Conservation (phyloP, 1,140 invertebrate genomes). For the Aphelenchoides besseyi region DNA sequence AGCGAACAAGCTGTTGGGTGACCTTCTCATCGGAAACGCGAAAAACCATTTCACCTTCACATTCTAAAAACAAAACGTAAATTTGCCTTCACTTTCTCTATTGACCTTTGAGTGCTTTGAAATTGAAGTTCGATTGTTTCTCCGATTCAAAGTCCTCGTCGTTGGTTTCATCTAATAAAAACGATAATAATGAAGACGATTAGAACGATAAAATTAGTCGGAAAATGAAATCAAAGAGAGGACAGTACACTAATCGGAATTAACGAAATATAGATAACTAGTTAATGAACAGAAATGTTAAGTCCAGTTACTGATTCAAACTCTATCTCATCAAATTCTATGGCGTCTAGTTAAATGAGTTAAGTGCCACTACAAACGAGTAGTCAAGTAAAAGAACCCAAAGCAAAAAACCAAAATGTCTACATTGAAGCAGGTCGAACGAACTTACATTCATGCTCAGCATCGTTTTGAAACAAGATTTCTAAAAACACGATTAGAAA, state of each 20-base stretch:
- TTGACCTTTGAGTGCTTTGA: constrained; percentile 14
- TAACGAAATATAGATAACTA: no score
- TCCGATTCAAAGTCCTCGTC: not conserved
- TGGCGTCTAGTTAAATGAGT: no score
- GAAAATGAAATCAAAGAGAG: no score
- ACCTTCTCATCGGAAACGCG: not conserved
- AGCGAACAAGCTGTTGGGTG: not conserved
- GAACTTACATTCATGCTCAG: not conserved
- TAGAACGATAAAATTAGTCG: not conserved
- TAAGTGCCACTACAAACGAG: no score
- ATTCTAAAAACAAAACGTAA: not conserved
- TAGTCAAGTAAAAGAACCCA: constrained; percentile 5
- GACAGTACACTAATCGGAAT: no score
- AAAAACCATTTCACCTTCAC: not conserved
- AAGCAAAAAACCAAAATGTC: no score
- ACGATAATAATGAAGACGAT: not conserved
- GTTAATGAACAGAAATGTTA: no score
- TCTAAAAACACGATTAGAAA: constrained; percentile 7
- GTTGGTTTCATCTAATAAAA: not conserved
- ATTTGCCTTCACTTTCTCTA: not conserved
- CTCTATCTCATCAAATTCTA: no score
- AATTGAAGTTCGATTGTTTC: not conserved
- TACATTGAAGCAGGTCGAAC: no score
- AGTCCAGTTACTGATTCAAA: no score
- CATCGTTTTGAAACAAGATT: not conserved